Conservation (phyloP, 2,113 vertebrate genomes). For the Mesocricetus auratus region DNA sequence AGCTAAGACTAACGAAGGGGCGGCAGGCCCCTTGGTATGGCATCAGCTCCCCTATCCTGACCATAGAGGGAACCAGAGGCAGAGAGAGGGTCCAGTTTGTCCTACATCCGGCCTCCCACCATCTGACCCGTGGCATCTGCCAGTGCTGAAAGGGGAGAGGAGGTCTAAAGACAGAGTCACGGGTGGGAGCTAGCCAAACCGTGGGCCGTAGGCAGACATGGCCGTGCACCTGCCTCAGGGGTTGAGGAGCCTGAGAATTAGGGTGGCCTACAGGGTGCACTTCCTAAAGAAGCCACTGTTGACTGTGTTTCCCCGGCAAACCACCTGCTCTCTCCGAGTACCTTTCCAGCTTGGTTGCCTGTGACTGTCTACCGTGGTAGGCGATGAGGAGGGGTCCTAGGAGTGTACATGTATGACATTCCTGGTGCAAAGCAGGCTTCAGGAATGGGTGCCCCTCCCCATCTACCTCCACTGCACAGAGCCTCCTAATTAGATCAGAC, state of each 20-base stretch:
- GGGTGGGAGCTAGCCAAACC: neutral
- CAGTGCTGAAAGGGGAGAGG: neutral
- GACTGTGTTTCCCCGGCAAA: neutral
- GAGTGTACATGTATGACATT: neutral
- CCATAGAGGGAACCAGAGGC: neutral
- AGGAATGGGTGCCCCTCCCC: neutral
- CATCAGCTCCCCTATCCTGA: neutral
- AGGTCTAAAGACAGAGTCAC: neutral
- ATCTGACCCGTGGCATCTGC: neutral
- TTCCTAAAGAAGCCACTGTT: neutral
- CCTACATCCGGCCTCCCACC: neutral
- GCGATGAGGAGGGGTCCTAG: neutral
- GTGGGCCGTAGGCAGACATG: too few relatives aligned
- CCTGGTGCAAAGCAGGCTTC: neutral
- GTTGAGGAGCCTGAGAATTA: neutral
- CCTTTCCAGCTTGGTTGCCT: neutral
- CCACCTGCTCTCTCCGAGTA: neutral
- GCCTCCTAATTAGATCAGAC: slow-evolving; percentile 44
- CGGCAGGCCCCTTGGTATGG: slow-evolving; percentile 45
- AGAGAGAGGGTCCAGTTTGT: neutral
- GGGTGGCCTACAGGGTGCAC: neutral
- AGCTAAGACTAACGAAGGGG: slow-evolving; percentile 84
- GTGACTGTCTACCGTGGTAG: neutral
- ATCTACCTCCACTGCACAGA: neutral
- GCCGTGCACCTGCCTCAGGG: neutral